Evolutionary conservation across 2,113 vertebrate species (phyloP).

Genomic region (Bos javanicus): DNA sequence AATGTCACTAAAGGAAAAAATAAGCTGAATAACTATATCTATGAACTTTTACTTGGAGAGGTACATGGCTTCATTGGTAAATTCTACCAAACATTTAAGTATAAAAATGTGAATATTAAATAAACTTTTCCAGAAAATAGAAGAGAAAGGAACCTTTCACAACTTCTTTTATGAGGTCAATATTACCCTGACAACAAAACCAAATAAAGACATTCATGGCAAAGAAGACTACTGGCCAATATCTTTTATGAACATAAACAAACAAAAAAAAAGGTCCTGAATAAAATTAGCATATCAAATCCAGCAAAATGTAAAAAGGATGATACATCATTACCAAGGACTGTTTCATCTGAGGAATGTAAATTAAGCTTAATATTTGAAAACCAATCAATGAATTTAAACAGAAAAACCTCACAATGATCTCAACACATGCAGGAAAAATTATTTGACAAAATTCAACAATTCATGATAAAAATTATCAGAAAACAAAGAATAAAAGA

Average conservation of each 20-base stretch:
- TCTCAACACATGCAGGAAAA: not conserved
- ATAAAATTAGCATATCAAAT: not conserved
- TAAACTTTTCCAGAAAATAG: not conserved
- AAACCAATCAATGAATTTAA: not conserved
- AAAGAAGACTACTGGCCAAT: not conserved
- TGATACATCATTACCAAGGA: not conserved
- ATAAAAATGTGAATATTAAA: not conserved
- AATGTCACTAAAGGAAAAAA: not conserved
- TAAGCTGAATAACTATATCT: not conserved
- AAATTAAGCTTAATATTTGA: not conserved
- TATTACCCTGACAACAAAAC: not conserved
- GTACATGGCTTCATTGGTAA: not conserved
- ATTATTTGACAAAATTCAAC: not conserved
- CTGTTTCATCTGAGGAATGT: not conserved
- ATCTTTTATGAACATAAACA: not conserved
- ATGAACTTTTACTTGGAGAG: not conserved
- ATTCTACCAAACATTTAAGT: not conserved
- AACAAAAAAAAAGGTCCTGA: not conserved
- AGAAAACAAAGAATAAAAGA: not conserved
- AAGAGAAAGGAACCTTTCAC: not conserved
- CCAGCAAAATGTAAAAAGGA: not conserved
- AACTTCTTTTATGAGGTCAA: not conserved
- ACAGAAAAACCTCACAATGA: not conserved
- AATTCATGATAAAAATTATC: not conserved
- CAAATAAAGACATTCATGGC: not conserved